Conservation (phyloP, 2,113 vertebrate genomes). For the Xyrauchen texanus region DNA sequence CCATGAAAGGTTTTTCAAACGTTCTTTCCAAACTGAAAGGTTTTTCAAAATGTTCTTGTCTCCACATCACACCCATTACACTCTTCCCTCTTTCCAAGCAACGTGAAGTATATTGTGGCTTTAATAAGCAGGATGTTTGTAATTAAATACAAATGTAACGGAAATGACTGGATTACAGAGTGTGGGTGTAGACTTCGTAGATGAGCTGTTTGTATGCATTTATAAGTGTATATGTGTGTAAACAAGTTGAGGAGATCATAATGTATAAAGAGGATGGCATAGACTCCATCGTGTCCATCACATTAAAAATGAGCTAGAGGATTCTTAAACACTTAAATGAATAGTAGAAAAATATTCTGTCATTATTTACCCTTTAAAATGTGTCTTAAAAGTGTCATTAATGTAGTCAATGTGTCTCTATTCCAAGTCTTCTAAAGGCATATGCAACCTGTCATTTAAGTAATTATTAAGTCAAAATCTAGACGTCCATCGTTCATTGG, state of each 20-base stretch:
- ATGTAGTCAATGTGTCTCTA: too few species aligned
- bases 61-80: background rate
- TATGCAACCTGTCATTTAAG: too few species aligned
- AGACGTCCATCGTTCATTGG: too few species aligned
- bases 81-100: background rate
- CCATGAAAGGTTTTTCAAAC: background rate
- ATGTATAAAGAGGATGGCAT: too few species aligned
- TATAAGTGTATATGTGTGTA: background rate
- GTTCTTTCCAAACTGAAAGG: background rate
- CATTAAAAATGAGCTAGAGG: too few species aligned
- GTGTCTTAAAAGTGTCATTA: too few species aligned
- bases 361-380: too few species aligned
- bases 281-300: too few species aligned
- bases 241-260: background rate
- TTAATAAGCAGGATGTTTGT: conserved; percentile 25
- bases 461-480: too few species aligned
- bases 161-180: conserved; percentile 23
- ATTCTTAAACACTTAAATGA: too few species aligned
- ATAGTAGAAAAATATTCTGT: too few species aligned
- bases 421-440: too few species aligned
- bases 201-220: conserved; percentile 1
- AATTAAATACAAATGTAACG: conserved; percentile 38
- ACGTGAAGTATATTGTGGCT: background rate
- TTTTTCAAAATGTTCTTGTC: background rate
- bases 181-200: conserved; percentile 2